These are phyloP conservation scores for Procambarus virginalis DNA, from an alignment of 1,140 invertebrate genomes.

Conservation along the genomic window DNA sequence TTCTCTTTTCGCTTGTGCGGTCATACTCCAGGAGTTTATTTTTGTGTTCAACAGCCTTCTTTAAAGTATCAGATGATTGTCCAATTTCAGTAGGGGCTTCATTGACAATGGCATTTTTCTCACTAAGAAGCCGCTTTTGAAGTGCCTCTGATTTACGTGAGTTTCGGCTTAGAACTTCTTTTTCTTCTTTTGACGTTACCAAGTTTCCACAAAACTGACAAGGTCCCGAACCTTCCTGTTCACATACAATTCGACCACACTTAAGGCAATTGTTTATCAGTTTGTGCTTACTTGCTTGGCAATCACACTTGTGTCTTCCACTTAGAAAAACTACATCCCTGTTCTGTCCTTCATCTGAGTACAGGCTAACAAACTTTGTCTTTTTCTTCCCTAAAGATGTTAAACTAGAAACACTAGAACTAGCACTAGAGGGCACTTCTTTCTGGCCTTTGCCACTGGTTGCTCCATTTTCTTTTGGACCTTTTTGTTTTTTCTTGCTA, in stretches of 20 bases:
- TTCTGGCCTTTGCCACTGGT: slow-evolving; percentile 55
- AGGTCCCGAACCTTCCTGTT: slow-evolving; percentile 96
- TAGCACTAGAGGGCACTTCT: slow-evolving; percentile 20
- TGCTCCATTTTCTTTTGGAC: slow-evolving; percentile 59
- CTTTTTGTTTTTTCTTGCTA: slow-evolving; percentile 65
- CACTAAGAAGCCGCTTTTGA: slow-evolving; percentile 82
- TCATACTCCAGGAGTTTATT: slow-evolving; percentile 91
- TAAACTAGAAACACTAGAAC: background rate
- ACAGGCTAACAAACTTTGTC: slow-evolving; percentile 84
- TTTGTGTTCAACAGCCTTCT: slow-evolving; percentile 85
- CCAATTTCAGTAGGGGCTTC: slow-evolving; percentile 70
- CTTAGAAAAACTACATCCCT: slow-evolving; percentile 80
- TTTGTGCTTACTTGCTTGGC: slow-evolving; percentile 91
- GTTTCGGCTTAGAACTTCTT: slow-evolving; percentile 80
- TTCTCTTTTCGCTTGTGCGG: slow-evolving; percentile 86
- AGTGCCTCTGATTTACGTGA: slow-evolving; percentile 83
- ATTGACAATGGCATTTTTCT: slow-evolving; percentile 71
- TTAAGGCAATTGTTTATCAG: slow-evolving; percentile 94
- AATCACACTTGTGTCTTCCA: slow-evolving; percentile 88
- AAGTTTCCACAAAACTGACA: slow-evolving; percentile 93
- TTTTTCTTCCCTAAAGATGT: slow-evolving; percentile 80
- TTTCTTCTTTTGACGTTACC: slow-evolving; percentile 84
- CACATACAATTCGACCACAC: slow-evolving; percentile 96
- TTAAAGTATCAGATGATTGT: slow-evolving; percentile 72
- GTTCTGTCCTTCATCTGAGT: slow-evolving; percentile 81